A percentile compares a stretch with the other conserved stretches of the same genome.
These are phyloP conservation scores for Lepeophtheirus salmonis DNA, from an alignment of 1,140 invertebrate species.

Conservation along the genomic window DNA sequence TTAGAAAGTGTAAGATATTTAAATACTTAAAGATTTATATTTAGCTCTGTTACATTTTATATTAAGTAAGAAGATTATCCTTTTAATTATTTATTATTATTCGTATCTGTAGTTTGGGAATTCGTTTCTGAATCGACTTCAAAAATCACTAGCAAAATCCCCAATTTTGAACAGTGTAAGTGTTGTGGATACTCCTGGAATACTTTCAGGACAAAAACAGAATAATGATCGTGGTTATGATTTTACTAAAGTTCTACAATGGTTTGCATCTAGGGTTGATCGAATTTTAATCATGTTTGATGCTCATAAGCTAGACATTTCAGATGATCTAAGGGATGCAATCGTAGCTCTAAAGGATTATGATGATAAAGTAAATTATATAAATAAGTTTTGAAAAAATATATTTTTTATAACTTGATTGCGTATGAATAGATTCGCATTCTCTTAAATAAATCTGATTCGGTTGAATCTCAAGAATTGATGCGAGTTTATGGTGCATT, in stretches of 20 bases:
- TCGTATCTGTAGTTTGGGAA: slow-evolving; percentile 52
- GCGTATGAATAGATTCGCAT: slow-evolving; percentile 33
- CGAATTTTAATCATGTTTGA: slow-evolving; percentile 51
- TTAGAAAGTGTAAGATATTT: slow-evolving; percentile 26
- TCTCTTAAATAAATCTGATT: slow-evolving; percentile 52
- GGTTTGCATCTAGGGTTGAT: slow-evolving; percentile 53
- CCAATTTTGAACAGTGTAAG: slow-evolving; percentile 37
- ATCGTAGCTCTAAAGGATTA: slow-evolving; percentile 44
- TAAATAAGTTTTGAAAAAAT: background rate
- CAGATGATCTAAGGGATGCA: slow-evolving; percentile 43
- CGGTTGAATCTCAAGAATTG: slow-evolving; percentile 49
- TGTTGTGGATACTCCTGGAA: slow-evolving; percentile 41
- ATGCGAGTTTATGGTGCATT: slow-evolving; percentile 55
- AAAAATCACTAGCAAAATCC: slow-evolving; percentile 32
- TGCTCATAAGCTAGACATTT: slow-evolving; percentile 54
- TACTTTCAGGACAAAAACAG: slow-evolving; percentile 39
- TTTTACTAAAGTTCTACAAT: slow-evolving; percentile 48
- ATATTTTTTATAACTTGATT: background rate
- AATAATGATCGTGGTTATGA: slow-evolving; percentile 42
- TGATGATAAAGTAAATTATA: slow-evolving; percentile 41
- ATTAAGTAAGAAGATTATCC: too few species aligned
- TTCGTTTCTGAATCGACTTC: slow-evolving; percentile 45
- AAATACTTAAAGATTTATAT: too few species aligned
- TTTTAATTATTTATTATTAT: background rate
- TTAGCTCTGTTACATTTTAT: too few species aligned